Evolutionary conservation across 2,888 invertebrate genomes (phyloP).

Genomic region (Trachelus tabidus): DNA sequence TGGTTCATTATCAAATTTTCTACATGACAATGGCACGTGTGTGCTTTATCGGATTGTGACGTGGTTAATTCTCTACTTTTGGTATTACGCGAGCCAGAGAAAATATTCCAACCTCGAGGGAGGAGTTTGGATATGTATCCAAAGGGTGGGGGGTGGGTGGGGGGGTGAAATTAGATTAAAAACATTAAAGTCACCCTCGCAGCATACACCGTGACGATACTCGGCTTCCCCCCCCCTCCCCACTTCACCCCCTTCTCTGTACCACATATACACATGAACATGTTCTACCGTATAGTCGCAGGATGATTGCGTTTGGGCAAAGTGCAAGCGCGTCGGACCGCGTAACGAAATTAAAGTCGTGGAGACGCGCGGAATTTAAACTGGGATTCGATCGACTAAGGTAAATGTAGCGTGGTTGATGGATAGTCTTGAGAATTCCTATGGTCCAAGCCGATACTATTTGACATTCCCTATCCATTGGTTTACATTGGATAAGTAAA

Average conservation of each 20-base stretch:
- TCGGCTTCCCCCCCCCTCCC: not conserved
- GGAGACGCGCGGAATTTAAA: conserved; percentile 48
- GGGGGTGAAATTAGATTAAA: conserved; percentile 45
- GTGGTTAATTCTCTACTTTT: too few species aligned
- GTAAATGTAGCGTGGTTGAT: too few species aligned
- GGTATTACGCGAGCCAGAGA: not conserved
- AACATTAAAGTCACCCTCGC: conserved; percentile 42
- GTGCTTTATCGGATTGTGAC: too few species aligned
- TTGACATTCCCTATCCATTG: too few species aligned
- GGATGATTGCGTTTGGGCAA: conserved; percentile 43
- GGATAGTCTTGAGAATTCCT: too few species aligned
- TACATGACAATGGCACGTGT: too few species aligned
- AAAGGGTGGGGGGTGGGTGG: too few species aligned
- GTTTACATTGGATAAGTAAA: too few species aligned
- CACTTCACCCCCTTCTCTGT: not conserved
- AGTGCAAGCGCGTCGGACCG: conserved; percentile 41
- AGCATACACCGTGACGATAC: too few species aligned
- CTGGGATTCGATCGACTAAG: conserved; percentile 17
- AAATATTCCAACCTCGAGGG: conserved; percentile 19
- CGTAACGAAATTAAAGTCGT: conserved; percentile 47
- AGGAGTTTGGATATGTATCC: conserved; percentile 25
- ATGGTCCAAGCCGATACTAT: too few species aligned
- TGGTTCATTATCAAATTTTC: too few species aligned
- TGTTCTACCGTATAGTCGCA: conserved; percentile 28
- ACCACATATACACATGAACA: too few species aligned